Conservation (phyloP, 2,888 invertebrate genomes). For the Boloria euphrosyne region DNA sequence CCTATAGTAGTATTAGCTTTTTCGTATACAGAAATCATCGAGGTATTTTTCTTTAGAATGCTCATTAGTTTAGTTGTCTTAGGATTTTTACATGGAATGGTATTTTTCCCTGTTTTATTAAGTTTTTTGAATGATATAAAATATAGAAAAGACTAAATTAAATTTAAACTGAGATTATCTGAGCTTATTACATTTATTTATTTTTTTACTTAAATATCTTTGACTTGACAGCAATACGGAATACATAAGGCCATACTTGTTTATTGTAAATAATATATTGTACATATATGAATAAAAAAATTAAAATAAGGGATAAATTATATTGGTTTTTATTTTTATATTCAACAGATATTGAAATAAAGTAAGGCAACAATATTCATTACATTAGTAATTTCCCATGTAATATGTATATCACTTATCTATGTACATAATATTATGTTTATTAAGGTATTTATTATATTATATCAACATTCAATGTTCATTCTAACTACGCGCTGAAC, state of each 20-base stretch:
- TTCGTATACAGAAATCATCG: constrained; percentile 96
- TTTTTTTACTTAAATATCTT: too few relatives aligned
- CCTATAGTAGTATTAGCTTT: constrained; percentile 94
- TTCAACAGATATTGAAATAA: background rate
- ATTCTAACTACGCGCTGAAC: too few relatives aligned
- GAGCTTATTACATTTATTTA: too few relatives aligned
- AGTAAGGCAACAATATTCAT: constrained; percentile 2
- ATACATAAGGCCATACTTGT: too few relatives aligned
- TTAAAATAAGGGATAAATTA: background rate
- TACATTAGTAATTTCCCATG: background rate
- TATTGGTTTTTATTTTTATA: constrained; percentile 10
- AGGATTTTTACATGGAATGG: constrained; percentile 94
- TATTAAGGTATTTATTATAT: too few relatives aligned
- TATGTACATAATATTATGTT: too few relatives aligned
- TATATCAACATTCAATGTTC: too few relatives aligned
- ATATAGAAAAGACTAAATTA: constrained; percentile 36
- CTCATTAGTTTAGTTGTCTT: constrained; percentile 95
- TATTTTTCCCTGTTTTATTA: constrained; percentile 95
- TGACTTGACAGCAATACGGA: too few relatives aligned
- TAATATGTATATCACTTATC: background rate
- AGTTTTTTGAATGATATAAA: constrained; percentile 83
- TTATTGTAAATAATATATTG: constrained; percentile 2
- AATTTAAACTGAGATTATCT: too few relatives aligned
- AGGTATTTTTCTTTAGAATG: constrained; percentile 97
- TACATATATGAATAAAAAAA: constrained; percentile 13